A percentile compares a stretch with the other conserved stretches of the same genome.
Evolutionary conservation across 2,797 vertebrate genomes (phyloP).

Genomic region (Arnoldichthys spilopterus): DNA sequence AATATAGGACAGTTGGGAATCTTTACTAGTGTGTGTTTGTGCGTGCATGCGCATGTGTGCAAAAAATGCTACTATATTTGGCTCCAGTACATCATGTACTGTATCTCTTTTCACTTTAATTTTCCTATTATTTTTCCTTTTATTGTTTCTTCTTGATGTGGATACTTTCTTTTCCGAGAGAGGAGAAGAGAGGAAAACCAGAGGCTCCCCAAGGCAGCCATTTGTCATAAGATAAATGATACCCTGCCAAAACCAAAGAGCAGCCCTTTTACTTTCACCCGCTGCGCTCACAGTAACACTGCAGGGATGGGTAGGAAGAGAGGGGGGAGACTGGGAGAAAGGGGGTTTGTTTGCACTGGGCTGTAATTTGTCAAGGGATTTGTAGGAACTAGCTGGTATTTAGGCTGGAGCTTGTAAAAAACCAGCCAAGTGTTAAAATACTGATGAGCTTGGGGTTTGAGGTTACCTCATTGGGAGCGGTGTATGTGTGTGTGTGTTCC

Average conservation of each 20-base stretch:
- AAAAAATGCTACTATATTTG: background rate
- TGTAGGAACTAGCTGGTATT: conserved; percentile 46
- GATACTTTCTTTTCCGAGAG: conserved; percentile 29
- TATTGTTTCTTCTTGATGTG: conserved; percentile 38
- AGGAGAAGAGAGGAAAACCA: background rate
- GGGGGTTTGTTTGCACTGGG: conserved; percentile 50
- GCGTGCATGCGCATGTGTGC: too few relatives aligned
- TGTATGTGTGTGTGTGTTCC: background rate
- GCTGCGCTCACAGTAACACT: conserved; percentile 28
- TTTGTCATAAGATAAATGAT: conserved; percentile 62
- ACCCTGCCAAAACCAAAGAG: conserved; percentile 62
- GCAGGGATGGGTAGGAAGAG: background rate
- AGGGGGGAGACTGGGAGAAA: background rate
- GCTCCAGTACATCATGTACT: conserved; percentile 32
- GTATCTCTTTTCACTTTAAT: conserved; percentile 27
- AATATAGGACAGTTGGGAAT: too few relatives aligned
- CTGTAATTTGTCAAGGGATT: conserved; percentile 50
- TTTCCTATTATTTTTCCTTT: conserved; percentile 29
- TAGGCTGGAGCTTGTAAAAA: conserved; percentile 45
- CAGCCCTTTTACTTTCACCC: conserved; percentile 43
- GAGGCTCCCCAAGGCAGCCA: conserved; percentile 31
- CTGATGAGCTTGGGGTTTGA: conserved; percentile 18
- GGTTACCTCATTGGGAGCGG: background rate
- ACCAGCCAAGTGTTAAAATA: conserved; percentile 33
- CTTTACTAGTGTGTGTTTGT: too few relatives aligned